These are phyloP conservation scores for Lethocerus indicus DNA, from an alignment of 1,140 invertebrate species.

Conservation along the genomic window DNA sequence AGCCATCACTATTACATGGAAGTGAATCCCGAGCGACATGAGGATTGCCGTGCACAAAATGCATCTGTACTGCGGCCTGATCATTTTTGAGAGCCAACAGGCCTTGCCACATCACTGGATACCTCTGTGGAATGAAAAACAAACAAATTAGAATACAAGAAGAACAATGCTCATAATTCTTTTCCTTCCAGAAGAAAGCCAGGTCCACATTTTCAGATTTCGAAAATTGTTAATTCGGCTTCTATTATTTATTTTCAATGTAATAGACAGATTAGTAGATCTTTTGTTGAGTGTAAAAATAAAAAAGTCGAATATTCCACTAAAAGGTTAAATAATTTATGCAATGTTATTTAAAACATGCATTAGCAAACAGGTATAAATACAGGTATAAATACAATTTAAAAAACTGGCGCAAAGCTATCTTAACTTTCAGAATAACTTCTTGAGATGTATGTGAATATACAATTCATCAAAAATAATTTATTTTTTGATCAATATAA, in stretches of 20 bases:
- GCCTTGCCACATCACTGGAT: constrained; percentile 94
- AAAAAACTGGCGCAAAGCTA: not conserved
- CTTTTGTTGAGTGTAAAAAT: too few species aligned
- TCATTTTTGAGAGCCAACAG: constrained; percentile 88
- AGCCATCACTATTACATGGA: constrained; percentile 58
- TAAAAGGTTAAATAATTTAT: too few species aligned
- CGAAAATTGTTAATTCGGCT: not conserved
- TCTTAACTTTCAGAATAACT: not conserved
- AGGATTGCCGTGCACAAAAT: constrained; percentile 88
- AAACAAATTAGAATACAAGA: not conserved
- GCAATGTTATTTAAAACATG: too few species aligned
- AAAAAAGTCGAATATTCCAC: too few species aligned
- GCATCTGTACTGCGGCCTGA: constrained; percentile 93
- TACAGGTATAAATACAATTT: not conserved
- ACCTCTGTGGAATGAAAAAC: constrained; percentile 37
- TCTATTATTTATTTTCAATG: too few species aligned
- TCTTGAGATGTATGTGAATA: not conserved
- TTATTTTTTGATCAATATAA: too few species aligned
- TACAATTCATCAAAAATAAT: too few species aligned
- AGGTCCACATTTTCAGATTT: not conserved
- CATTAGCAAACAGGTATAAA: too few species aligned
- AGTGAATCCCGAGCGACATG: constrained; percentile 66
- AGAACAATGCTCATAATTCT: too few species aligned
- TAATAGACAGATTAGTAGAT: too few species aligned
- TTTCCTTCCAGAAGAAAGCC: too few species aligned